A percentile compares a stretch with the other conserved stretches of the same genome.
Conservation (phyloP, 2,888 invertebrate genomes). For the Drosophila robusta region DNA sequence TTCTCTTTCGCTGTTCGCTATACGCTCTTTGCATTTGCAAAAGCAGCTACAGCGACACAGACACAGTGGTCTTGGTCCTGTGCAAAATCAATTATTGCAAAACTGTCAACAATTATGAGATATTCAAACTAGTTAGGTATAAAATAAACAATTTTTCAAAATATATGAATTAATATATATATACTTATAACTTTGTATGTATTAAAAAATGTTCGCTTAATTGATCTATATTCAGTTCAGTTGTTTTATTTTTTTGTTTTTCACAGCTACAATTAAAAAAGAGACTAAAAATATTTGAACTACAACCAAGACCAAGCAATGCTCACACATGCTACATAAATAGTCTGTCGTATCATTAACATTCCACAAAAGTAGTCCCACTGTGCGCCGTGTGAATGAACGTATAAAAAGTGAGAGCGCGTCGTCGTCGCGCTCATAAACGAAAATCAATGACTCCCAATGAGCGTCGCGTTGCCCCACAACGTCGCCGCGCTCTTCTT, state of each 20-base stretch:
- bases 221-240: no score
- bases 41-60: slow-evolving; percentile 23
- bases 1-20: slow-evolving; percentile 51
- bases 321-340: slow-evolving; percentile 7
- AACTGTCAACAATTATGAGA: neutral
- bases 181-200: no score
- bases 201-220: no score
- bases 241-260: neutral
- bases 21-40: slow-evolving; percentile 56
- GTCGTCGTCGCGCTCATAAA: slow-evolving; percentile 68
- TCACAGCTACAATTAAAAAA: neutral
- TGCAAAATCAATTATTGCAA: neutral
- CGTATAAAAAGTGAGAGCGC: slow-evolving; percentile 79
- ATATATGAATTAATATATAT: no score
- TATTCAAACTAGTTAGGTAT: no score
- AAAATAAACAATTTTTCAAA: no score
- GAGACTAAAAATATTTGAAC: neutral
- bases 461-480: slow-evolving; percentile 35
- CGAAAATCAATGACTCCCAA: slow-evolving; percentile 79
- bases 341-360: slow-evolving; percentile 26
- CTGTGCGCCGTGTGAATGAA: slow-evolving; percentile 76
- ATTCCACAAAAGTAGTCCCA: slow-evolving; percentile 38
- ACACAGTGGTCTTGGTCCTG: slow-evolving; percentile 30
- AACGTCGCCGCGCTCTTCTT: slow-evolving; percentile 1
- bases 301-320: neutral